Evolutionary conservation across 2,113 vertebrate genomes (phyloP), one percentile per base, ranked within the genome.

Genomic region (Ploceus nigricollis): DNA sequence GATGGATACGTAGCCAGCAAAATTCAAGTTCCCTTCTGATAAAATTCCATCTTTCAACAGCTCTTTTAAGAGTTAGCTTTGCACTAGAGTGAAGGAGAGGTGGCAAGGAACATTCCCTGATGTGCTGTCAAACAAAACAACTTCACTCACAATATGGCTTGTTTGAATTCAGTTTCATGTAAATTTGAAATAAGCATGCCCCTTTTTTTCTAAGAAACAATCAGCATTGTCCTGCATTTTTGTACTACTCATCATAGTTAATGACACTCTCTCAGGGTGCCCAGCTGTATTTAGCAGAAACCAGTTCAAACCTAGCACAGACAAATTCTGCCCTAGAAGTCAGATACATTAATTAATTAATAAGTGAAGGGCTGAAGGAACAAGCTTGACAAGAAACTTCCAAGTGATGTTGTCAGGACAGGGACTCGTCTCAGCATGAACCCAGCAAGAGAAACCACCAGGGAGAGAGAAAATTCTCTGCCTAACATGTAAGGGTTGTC

Each of bases 11-110:
- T 24, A 94, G 68, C 40, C 87, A 90, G 64, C 10, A 93, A 89
- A 65, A 83, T 56, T 91, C 72, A 84, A 77, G 51, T 84, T 71
- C 37, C 8, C 44, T 88, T 89, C 72, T 60, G 60, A 89, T 75
- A 92, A 94, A 93, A 95, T 89, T 84, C 69, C 64, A 39, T 71
- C 83, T 94, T 89, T 95, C 57, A 94, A 84, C 44, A 87, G 37
- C 28, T 84, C 53, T 88, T 81, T 60, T 27, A 84, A 71, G 50
- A 86, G 27, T 47, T 64, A 64, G n/a, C 20, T 89, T 89, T 89
- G 31, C 31, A 60, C 13, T 22, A 16, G 33, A 68, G 54, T 84
- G 66, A 83, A 56, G 42, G n/a, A 77, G 68, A 83, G 7, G 13
- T 58, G 33, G 11, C 1, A 9, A 93, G 60, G 39, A 94, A 60